Evolutionary conservation across 2,888 invertebrate genomes (phyloP), one percentile per base, ranked within the genome.

Genomic region (Polymixis lichenea): DNA sequence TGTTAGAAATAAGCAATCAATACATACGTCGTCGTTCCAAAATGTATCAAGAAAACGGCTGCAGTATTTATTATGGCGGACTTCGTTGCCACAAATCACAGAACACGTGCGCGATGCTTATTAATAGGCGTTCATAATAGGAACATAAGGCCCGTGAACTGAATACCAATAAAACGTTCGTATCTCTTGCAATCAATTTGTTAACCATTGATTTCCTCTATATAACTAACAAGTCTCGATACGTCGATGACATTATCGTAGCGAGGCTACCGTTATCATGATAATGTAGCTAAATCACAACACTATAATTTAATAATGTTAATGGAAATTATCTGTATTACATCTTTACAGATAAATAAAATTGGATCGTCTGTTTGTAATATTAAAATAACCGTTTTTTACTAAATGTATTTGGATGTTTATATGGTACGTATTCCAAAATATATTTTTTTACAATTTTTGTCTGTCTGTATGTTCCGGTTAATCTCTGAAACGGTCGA

Each of bases 111-210:
- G 55, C 28, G 19, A 17, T 51, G 64, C 62, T 68, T 83, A 74
- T 85, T 83, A 86, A 85, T 85, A 87, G 77, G 75, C 77, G 84
- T 69, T 82, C 75, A 73, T 73, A 87, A 80, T 75, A 77, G 62
- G 73, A 70, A 32, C 76, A 61, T 25, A 79, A 82, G 80, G 82
- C 73, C 83, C 88, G 74, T 88, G 88, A 86, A 77, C 86, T 78
- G 83, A 89, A 90, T 88, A 88, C 76, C 76, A 78, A 87, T 84
- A 74, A 80, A 81, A 71, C 65, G 65, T 65, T 70, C 58, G 68
- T 77, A 78, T 86, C 66, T 74, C 62, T 19, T 71, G 32, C 74
- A 86, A 78, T 85, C 78, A 84, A 76, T 72, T 78, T 80, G 77
- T 76, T 86, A 75, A 67, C 73, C 62, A 73, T 43, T 70, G 71